A percentile compares a stretch with the other conserved stretches of the same genome.
phyloP scores from a whole-genome alignment of 2,113 vertebrate genomes.

The Hippocampus mohnikei region DNA sequence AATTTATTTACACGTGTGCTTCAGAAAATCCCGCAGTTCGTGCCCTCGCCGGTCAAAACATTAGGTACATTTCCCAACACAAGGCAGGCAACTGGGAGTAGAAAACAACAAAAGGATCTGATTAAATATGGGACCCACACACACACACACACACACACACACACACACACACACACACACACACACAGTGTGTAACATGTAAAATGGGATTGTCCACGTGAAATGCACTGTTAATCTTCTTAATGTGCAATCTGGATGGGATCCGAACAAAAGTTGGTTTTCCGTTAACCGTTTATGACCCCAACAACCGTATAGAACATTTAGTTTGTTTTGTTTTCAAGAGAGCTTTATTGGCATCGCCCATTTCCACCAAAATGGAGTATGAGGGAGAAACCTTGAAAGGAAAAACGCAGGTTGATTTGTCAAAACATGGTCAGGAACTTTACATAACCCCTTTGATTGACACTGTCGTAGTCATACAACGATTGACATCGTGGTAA shows the following conservation, averaged over 20 bases:
- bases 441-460: neutral
- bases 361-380: neutral
- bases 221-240: neutral
- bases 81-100: neutral
- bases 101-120: neutral
- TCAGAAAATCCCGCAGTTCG: neutral
- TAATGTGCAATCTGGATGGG: neutral
- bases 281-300: neutral
- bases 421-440: neutral
- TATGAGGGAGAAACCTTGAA: too few relatives aligned
- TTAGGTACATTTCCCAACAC: neutral
- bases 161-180: neutral
- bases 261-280: neutral
- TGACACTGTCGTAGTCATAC: neutral
- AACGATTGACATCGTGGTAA: neutral
- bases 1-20: neutral
- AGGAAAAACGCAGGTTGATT: too few relatives aligned
- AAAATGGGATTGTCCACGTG: neutral
- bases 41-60: neutral
- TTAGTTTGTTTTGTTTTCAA: neutral
- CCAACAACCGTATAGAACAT: too few relatives aligned
- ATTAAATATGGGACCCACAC: neutral
- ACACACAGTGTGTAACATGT: neutral
- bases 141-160: neutral
- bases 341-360: neutral